Conservation (phyloP, 2,113 vertebrate genomes). For the Oceanodroma tethys region DNA sequence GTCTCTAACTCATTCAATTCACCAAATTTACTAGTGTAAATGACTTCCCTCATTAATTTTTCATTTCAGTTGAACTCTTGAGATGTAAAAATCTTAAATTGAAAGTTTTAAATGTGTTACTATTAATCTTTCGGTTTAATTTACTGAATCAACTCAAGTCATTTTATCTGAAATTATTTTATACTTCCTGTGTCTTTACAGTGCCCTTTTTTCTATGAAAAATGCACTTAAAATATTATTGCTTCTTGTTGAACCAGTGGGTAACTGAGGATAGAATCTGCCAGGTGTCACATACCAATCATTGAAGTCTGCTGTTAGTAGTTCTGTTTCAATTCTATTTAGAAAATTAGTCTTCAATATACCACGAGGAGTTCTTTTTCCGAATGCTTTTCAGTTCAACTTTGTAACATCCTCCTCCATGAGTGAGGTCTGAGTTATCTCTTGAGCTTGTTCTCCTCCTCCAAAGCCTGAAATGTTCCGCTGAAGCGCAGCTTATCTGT, state of each 20-base stretch:
- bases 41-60: background rate
- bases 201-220: background rate
- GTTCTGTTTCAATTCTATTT: background rate
- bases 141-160: background rate
- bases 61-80: background rate
- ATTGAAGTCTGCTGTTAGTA: background rate
- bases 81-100: background rate
- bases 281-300: background rate
- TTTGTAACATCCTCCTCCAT: background rate
- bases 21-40: background rate
- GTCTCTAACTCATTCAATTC: background rate
- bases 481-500: background rate
- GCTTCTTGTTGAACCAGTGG: background rate
- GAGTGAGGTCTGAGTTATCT: background rate
- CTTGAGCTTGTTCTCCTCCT: background rate
- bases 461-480: background rate
- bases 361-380: background rate
- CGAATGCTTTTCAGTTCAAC: background rate
- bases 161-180: background rate
- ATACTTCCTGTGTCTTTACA: background rate
- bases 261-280: background rate
- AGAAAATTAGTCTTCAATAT: background rate
- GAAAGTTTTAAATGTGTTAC: background rate
- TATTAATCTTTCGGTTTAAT: background rate
- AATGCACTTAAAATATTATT: background rate